phyloP scores from a whole-genome alignment of 2,888 invertebrate species.

The Chrysopilus asiliformis region DNA sequence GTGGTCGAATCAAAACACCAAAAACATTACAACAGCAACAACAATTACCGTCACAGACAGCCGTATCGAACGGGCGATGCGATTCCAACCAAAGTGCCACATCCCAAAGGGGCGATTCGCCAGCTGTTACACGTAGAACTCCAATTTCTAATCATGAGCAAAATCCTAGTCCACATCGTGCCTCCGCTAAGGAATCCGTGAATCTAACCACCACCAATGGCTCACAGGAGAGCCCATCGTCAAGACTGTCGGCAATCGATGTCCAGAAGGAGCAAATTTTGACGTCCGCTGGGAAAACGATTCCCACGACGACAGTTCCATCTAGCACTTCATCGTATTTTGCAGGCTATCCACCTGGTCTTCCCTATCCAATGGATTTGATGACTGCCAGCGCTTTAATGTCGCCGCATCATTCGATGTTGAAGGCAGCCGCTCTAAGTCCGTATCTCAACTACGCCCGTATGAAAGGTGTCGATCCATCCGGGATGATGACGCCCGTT shows the following conservation, averaged over 20 bases:
- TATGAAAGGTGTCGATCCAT: constrained; percentile 46
- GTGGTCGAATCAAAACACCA: constrained; percentile 27
- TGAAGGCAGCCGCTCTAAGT: constrained; percentile 57
- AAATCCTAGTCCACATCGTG: constrained; percentile 27
- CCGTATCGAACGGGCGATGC: constrained; percentile 40
- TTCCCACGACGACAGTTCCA: constrained; percentile 40
- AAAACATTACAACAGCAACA: constrained; percentile 18
- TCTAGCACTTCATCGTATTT: constrained; percentile 45
- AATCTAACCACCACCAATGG: constrained; percentile 16
- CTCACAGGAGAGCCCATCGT: constrained; percentile 20
- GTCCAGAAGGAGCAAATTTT: constrained; percentile 48
- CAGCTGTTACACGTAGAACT: constrained; percentile 14
- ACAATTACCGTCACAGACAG: constrained; percentile 12
- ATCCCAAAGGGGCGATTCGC: constrained; percentile 34
- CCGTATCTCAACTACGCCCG: constrained; percentile 79
- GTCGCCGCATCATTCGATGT: constrained; percentile 55
- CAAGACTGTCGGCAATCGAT: constrained; percentile 14
- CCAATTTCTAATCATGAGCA: constrained; percentile 10
- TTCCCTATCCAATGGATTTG: constrained; percentile 56
- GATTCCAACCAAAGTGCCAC: constrained; percentile 63
- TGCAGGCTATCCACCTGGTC: constrained; percentile 48
- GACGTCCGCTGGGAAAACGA: constrained; percentile 39
- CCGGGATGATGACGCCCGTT: constrained; percentile 49
- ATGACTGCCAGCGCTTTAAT: constrained; percentile 61
- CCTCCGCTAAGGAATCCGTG: constrained; percentile 28